A percentile compares a stretch with the other conserved stretches of the same genome.
These are phyloP conservation scores for Allobates femoralis DNA, from an alignment of 2,797 vertebrate genomes.

Conservation along the genomic window DNA sequence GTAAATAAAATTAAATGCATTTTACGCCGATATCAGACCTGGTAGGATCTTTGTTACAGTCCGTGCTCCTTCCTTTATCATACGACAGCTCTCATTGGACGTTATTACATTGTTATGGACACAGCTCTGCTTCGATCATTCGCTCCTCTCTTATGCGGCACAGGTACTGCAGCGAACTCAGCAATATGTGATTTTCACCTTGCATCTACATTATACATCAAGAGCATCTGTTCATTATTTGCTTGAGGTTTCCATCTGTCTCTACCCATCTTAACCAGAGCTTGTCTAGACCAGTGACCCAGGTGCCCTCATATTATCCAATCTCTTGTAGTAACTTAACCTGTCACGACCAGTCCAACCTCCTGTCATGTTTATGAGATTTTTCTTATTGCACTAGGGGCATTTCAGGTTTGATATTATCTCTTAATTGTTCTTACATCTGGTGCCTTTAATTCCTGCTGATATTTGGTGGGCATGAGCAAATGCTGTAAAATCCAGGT, in stretches of 20 bases:
- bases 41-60: not conserved
- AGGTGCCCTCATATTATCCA: slow-evolving; percentile 2
- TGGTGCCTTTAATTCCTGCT: not conserved
- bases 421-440: slow-evolving; percentile 11
- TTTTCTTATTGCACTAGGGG: not conserved
- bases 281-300: slow-evolving; percentile 20
- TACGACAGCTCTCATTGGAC: not conserved
- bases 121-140: not conserved
- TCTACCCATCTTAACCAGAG: slow-evolving; percentile 9
- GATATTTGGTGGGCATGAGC: not conserved
- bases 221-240: slow-evolving; percentile 36
- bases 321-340: slow-evolving; percentile 23
- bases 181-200: not conserved
- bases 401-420: not conserved
- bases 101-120: not conserved
- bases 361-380: slow-evolving; percentile 6
- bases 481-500: not conserved
- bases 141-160: not conserved
- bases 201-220: not conserved
- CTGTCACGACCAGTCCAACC: slow-evolving; percentile 3
- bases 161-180: not conserved
- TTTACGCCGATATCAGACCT: not conserved
- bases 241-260: slow-evolving; percentile 14
- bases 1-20: no score
- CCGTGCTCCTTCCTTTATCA: not conserved